These are phyloP conservation scores for Australoheros facetus DNA, from an alignment of 2,797 vertebrate species.

Conservation along the genomic window DNA sequence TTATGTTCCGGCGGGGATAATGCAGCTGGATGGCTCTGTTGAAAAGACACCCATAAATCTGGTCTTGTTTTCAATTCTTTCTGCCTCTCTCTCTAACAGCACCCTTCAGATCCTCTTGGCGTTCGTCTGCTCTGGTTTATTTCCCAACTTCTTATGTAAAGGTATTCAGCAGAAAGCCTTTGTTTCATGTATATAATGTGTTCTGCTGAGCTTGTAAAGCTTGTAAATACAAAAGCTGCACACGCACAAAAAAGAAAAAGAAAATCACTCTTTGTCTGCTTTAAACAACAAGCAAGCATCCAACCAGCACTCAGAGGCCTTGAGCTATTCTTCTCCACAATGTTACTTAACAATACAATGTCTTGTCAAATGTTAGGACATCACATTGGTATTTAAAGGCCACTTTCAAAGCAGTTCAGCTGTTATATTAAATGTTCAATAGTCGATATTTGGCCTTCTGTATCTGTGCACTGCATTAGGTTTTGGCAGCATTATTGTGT, in stretches of 20 bases:
- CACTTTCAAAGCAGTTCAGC: neutral
- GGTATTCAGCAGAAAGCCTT: constrained; percentile 50
- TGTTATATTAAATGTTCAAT: constrained; percentile 7
- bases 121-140: constrained; percentile 52
- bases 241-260: constrained; percentile 5
- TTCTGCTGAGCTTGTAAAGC: constrained; percentile 59
- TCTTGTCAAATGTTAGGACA: neutral
- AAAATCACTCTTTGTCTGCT: constrained; percentile 13
- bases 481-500: neutral
- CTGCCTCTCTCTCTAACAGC: constrained; percentile 37
- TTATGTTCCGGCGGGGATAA: constrained; percentile 71
- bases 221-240: constrained; percentile 43
- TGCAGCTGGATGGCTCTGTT: constrained; percentile 66
- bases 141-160: constrained; percentile 61
- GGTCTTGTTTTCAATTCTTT: constrained; percentile 64
- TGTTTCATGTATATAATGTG: constrained; percentile 50
- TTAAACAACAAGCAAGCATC: constrained; percentile 15
- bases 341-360: constrained; percentile 4
- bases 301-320: constrained; percentile 25
- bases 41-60: constrained; percentile 76
- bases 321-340: constrained; percentile 27
- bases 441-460: neutral
- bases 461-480: neutral
- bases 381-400: neutral
- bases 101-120: constrained; percentile 52